Evolutionary conservation across 1,140 invertebrate species (phyloP).

Genomic region (Arctopsyche grandis): DNA sequence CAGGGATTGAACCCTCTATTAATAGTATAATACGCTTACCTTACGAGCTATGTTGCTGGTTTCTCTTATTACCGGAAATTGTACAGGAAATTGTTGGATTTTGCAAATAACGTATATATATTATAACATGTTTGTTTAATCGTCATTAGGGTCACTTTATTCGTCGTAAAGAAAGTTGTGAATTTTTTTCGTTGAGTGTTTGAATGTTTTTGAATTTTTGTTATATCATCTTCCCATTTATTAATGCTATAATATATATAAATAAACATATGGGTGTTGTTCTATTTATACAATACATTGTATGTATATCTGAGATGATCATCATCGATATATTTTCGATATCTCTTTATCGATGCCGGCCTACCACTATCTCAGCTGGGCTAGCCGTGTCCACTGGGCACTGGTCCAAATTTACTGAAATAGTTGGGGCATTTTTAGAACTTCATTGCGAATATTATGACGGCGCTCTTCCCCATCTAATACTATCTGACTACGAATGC

Average conservation of each 20-base stretch:
- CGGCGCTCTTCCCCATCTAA: slow-evolving; percentile 4
- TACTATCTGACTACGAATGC: not conserved
- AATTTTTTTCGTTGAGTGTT: not conserved
- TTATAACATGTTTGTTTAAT: not conserved
- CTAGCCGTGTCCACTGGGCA: slow-evolving; percentile 36
- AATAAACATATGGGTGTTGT: too few relatives aligned
- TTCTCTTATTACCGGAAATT: not conserved
- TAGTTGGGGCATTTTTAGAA: slow-evolving; percentile 55
- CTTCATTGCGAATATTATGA: slow-evolving; percentile 53
- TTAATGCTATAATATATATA: not conserved
- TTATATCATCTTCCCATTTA: not conserved
- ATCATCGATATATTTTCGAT: slow-evolving; percentile 12
- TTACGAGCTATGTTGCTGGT: too few relatives aligned
- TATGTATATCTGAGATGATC: not conserved
- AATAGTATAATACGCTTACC: too few relatives aligned
- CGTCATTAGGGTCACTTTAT: not conserved
- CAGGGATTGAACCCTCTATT: too few relatives aligned
- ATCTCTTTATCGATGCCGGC: slow-evolving; percentile 32
- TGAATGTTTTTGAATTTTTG: not conserved
- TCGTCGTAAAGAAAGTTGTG: not conserved
- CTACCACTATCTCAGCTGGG: slow-evolving; percentile 33
- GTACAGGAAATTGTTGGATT: not conserved
- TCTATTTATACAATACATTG: too few relatives aligned
- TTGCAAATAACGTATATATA: not conserved
- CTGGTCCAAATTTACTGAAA: slow-evolving; percentile 50